phyloP scores from a whole-genome alignment of 2,888 invertebrate genomes.

The Drosophila bunnanda region DNA sequence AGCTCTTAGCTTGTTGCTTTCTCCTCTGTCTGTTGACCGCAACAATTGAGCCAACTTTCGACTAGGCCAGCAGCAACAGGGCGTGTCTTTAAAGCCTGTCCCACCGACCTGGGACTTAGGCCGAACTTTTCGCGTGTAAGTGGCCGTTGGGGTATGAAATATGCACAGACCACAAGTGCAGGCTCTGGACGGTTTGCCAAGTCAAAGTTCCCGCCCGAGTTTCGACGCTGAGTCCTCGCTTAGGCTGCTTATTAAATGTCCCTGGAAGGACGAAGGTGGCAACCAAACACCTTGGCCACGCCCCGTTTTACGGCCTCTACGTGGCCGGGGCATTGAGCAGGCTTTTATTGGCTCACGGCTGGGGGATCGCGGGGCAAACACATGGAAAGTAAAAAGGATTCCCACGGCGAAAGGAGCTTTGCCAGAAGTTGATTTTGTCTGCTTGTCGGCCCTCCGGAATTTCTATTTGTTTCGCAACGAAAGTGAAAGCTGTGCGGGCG shows the following conservation, averaged over 20 bases:
- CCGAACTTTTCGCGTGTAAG: constrained; percentile 16
- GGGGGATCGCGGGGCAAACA: background rate
- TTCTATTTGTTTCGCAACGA: constrained; percentile 62
- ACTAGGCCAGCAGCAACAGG: constrained; percentile 16
- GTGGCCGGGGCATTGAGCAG: constrained; percentile 47
- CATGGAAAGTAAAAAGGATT: constrained; percentile 43
- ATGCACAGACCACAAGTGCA: constrained; percentile 61
- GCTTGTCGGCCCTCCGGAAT: constrained; percentile 45
- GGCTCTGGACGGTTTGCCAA: constrained; percentile 31
- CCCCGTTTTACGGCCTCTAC: constrained; percentile 41
- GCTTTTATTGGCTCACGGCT: constrained; percentile 30
- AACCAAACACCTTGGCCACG: constrained; percentile 43
- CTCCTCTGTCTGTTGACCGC: background rate
- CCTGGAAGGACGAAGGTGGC: constrained; percentile 13
- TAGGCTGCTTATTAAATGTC: constrained; percentile 51
- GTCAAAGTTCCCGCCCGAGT: constrained; percentile 28
- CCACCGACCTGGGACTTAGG: constrained; percentile 1
- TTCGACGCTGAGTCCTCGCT: constrained; percentile 34
- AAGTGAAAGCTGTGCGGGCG: constrained; percentile 37
- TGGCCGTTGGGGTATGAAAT: constrained; percentile 48
- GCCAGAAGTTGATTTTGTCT: constrained; percentile 47
- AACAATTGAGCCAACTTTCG: constrained; percentile 7
- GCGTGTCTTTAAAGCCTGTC: constrained; percentile 25
- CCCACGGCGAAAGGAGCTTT: constrained; percentile 35
- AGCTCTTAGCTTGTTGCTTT: constrained; percentile 35